Conservation (phyloP, 2,113 vertebrate genomes). For the Scatophagus argus region DNA sequence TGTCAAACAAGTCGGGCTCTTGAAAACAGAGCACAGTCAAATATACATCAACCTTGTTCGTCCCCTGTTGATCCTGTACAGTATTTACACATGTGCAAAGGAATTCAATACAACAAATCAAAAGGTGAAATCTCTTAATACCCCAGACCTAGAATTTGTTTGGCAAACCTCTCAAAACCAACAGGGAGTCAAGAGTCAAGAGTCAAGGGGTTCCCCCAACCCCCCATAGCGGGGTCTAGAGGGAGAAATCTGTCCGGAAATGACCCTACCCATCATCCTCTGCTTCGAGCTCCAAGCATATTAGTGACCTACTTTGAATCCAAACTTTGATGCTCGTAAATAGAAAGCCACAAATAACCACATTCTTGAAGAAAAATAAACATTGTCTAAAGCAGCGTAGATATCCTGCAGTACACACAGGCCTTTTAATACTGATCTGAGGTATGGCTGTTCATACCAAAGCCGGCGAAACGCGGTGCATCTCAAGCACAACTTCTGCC, state of each 20-base stretch:
- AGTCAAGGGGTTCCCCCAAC: no score
- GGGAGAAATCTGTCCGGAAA: conserved; percentile 19
- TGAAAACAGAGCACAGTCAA: conserved; percentile 71
- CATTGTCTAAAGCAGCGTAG: conserved; percentile 28
- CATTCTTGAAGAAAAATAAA: conserved; percentile 22
- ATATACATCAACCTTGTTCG: conserved; percentile 51
- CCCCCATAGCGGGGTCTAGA: not conserved
- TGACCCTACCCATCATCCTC: conserved; percentile 40
- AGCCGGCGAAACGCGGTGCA: not conserved
- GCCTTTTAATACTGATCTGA: conserved; percentile 31
- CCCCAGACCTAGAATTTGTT: conserved; percentile 40
- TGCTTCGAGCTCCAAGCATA: conserved; percentile 8
- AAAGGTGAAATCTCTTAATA: conserved; percentile 15
- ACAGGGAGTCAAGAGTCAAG: conserved; percentile 46
- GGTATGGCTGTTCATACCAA: conserved; percentile 25
- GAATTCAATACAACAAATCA: conserved; percentile 50
- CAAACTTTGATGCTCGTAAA: conserved; percentile 32
- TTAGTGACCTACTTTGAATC: conserved; percentile 38
- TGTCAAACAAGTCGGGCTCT: conserved; percentile 57
- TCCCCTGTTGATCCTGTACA: conserved; percentile 70
- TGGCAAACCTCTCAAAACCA: conserved; percentile 37
- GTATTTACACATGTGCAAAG: conserved; percentile 83
- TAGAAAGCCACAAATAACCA: conserved; percentile 23
- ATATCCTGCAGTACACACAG: not conserved
- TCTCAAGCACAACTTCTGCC: conserved; percentile 36